Percentiles rank a stretch among this genome's conserved stretches.
Evolutionary conservation across 1,140 invertebrate species (phyloP).

Genomic region (Gryon sp.): DNA sequence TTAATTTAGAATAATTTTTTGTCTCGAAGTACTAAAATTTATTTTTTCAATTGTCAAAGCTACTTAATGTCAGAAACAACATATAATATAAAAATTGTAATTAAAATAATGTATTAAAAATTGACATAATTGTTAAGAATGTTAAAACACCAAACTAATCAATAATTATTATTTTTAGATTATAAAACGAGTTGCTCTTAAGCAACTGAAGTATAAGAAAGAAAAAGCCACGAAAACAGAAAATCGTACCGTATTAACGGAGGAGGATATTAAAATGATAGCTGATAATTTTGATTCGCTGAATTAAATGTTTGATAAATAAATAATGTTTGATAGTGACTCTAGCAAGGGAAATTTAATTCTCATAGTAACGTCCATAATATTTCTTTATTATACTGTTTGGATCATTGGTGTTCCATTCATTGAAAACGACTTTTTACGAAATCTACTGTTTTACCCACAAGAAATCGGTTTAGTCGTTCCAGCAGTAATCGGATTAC

Average conservation of each 20-base stretch:
- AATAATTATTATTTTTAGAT: slow-evolving; percentile 21
- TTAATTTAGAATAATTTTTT: too few species aligned
- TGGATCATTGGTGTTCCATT: slow-evolving; percentile 86
- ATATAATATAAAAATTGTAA: too few species aligned
- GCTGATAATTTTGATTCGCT: slow-evolving; percentile 77
- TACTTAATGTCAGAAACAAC: too few species aligned
- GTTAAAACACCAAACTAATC: too few species aligned
- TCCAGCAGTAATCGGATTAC: slow-evolving; percentile 82
- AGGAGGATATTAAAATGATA: slow-evolving; percentile 80
- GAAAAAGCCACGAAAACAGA: slow-evolving; percentile 62
- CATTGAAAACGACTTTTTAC: slow-evolving; percentile 82
- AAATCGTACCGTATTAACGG: slow-evolving; percentile 76
- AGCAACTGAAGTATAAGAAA: slow-evolving; percentile 49
- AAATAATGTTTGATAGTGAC: slow-evolving; percentile 72
- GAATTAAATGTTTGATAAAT: neutral
- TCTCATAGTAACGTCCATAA: slow-evolving; percentile 79
- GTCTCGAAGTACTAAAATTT: too few species aligned
- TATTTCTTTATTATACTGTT: slow-evolving; percentile 83
- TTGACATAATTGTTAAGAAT: too few species aligned
- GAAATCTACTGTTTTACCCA: slow-evolving; percentile 81
- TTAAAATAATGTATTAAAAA: too few species aligned
- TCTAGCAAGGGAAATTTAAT: slow-evolving; percentile 80
- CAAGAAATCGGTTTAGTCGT: slow-evolving; percentile 82
- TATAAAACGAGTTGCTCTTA: slow-evolving; percentile 50
- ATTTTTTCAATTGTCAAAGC: too few species aligned